Base-by-base conservation (phyloP, 2,797 vertebrate genomes). In the Siniperca obscura region DNA sequence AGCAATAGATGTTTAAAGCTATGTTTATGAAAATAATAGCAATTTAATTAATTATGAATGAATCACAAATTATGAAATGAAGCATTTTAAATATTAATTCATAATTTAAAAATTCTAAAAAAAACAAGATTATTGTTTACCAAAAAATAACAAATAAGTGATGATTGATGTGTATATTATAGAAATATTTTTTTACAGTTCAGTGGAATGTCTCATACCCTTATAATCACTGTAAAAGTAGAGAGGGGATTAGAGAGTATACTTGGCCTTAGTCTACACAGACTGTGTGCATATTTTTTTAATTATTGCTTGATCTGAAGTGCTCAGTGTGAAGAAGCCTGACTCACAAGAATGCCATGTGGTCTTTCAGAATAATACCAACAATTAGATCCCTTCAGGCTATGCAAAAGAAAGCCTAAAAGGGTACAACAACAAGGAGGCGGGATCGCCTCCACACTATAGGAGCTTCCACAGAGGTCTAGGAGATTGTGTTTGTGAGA, bases 321-420 rank as follows among this genome's bases (percentile, higher is more conserved):
- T 78, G 87, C 92, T 93, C 90, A 87, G 93, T 93, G 82, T 91
- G 95, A 93, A 61, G 94, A 90, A 34, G 87, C 76, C 83, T 86
- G 90, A 90, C 79, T 92, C 86, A 38, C 42, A 90, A 90, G 88
- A 92, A 95, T 91, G 94, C 95, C 94, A 95, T 95, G 94, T 95
- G 86, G 95, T 85, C 89, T 82, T 89, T 88, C 83, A 89, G 80
- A 93, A 89, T 88, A 93, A 92, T 80, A 87, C 75, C 74, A 90
- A 93, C 87, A 87, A 83, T 84, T 66, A 80, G 55, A 88, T 86
- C 81, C 87, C 91, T 86, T 84, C 86, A 84, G 93, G 94, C 91
- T 84, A 90, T 88, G 87, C 90, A 89, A 90, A 90, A 86, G 80
- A 81, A 86, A 86, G 83, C 60, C 83, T 78, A 59, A 86, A 86